Evolutionary conservation across 2,797 vertebrate genomes (phyloP).

Genomic region (Morus bassanus): DNA sequence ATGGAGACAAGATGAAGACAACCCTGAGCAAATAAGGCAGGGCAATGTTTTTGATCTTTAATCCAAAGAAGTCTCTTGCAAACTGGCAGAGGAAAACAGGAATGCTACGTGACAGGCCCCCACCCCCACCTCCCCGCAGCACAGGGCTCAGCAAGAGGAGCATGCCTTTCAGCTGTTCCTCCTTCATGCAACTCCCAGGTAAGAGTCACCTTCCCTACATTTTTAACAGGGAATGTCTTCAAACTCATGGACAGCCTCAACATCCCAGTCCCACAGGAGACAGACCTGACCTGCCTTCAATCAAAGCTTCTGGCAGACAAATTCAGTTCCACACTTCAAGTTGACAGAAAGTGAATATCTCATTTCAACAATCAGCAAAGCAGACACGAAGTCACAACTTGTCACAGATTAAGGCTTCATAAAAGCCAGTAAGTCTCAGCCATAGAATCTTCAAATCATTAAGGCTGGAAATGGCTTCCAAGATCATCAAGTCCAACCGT

Average conservation of each 20-base stretch:
- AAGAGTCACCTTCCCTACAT: not conserved
- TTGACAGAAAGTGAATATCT: not conserved
- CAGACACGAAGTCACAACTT: not conserved
- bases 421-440: not conserved
- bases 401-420: not conserved
- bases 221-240: not conserved
- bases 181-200: not conserved
- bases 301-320: not conserved
- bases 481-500: too few relatives aligned
- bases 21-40: not conserved
- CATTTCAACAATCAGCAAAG: not conserved
- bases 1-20: not conserved
- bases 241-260: not conserved
- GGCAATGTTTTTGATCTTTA: not conserved
- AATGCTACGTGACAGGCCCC: not conserved
- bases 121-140: not conserved
- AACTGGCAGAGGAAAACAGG: not conserved
- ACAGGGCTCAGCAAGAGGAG: not conserved
- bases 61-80: not conserved
- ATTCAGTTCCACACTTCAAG: not conserved
- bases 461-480: too few relatives aligned
- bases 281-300: not conserved
- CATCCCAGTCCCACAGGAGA: not conserved
- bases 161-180: not conserved
- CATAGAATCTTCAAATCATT: too few relatives aligned